Base-by-base conservation (phyloP, 2,797 vertebrate species). In the Oreonectes daqikongensis region DNA sequence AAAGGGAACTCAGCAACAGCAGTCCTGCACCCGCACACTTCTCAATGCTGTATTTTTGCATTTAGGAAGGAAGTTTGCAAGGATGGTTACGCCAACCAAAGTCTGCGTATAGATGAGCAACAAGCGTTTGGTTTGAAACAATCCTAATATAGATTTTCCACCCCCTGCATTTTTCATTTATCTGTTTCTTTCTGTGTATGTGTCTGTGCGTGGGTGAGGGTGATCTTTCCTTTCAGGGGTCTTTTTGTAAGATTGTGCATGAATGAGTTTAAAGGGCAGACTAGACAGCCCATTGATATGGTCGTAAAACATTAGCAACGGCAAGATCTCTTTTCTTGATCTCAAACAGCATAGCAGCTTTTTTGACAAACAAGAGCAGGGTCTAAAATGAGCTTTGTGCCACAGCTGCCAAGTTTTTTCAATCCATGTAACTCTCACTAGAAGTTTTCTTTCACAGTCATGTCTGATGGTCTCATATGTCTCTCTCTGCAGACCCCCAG, bases 401-500 rank as follows among this genome's bases (percentile, higher is more conserved):
- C 11, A 20, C 28, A 63, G 5, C 28, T 50, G 17, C 6, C 5
- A 74, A 26, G 22, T 24, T 26, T 14, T 26, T 24, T 50, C 4
- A 22, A 52, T 22, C 20, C 20, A 22, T 53, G 50, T 22, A 10
- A 53, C 10, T 10, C n/a, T 22, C 14, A 1, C 20, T 53, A 24
- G 12, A 10, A n/a, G 17, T 60, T 32, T 17, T 32, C 5, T 60
- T 3, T 14, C 28, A n/a, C 26, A 32, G 52, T 63, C 4, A 17
- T 53, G 15, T 65, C 32, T 74, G 22, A 77, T 24, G 2, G 44
- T 77, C 52, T 77, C 28, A 48, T 69, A 55, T 77, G 42, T 73
- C 50, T 80, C 74, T 81, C 69, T 80, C 38, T 70, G 72, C 85
- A 96, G 95, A 96, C 95, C 64, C 95, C 95, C 86, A 94, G 92